Base-by-base conservation (phyloP, 2,113 vertebrate genomes). In the Podiceps cristatus region DNA sequence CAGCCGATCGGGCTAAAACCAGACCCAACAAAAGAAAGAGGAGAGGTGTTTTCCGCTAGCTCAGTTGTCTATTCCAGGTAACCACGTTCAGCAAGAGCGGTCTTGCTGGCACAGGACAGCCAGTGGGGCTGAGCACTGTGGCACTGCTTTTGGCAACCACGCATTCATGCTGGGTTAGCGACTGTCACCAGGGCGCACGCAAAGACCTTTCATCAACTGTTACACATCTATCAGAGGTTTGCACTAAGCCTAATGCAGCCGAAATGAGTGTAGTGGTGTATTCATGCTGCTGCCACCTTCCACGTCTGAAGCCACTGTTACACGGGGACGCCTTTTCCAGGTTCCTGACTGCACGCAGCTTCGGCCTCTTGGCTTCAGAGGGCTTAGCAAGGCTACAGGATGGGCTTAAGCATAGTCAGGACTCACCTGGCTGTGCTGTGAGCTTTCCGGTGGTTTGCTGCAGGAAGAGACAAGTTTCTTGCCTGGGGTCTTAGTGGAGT, bases 131-230 rank as follows among this genome's bases (percentile, higher is more conserved):
- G 31, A 31, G 42, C 25, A 12, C 8, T 23, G 37, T n/a, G 35
- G 23, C 15, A 5, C 27, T 13, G 40, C 58, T 77, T 64, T 55
- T 73, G 72, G 28, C 42, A 73, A 3, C 25, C 49, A 17, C 14
- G 4, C 5, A 0, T 28, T 77, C 45, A 10, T 10, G 20, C 47
- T 45, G 49, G 47, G 67, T 73, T 50, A 9, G 28, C 0, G 0
- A 10, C 23, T 44, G 7, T 55, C 40, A 37, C 23, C 16, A 60
- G 63, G 37, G n/a, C 60, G 69, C 52, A 28, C 0, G 1, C 58
- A 76, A 44, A 60, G 45, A 67, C 40, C 10, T 81, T 71, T 12
- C 45, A n/a, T 47, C 86, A 67, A 10, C 40, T 27, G 5, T 33
- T 33, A 10, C 1, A 59, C 10, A 0, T 40, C 60, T 55, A 44